These are phyloP conservation scores for Agrilus mali DNA, from an alignment of 2,888 invertebrate species.

Conservation along the genomic window DNA sequence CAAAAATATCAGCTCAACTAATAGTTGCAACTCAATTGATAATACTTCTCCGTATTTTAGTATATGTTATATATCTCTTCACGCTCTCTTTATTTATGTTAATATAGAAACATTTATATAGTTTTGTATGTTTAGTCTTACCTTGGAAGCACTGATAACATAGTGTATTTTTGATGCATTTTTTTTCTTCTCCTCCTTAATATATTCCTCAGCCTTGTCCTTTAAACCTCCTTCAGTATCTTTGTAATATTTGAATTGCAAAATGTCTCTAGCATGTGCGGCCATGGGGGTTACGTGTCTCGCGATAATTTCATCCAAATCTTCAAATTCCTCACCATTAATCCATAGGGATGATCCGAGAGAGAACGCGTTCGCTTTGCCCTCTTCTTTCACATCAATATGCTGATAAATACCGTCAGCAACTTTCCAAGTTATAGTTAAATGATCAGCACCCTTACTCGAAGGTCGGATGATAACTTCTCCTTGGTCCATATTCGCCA, in stretches of 20 bases:
- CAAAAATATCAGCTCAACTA: background rate
- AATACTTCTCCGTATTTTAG: background rate
- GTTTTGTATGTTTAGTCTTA: constrained; percentile 15
- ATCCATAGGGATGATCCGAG: constrained; percentile 83
- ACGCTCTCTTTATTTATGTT: too few relatives aligned
- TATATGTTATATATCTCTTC: too few relatives aligned
- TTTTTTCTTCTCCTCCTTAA: constrained; percentile 81
- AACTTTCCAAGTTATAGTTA: constrained; percentile 99
- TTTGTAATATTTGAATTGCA: constrained; percentile 84
- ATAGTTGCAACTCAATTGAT: background rate
- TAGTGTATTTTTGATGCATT: constrained; percentile 84
- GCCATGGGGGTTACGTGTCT: constrained; percentile 96
- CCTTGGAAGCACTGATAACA: constrained; percentile 68
- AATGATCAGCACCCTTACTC: constrained; percentile 88
- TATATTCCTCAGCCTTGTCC: constrained; percentile 75
- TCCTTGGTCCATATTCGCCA: constrained; percentile 89
- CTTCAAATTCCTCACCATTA: constrained; percentile 89
- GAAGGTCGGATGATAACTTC: constrained; percentile 95
- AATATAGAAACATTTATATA: background rate
- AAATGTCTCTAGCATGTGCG: constrained; percentile 76
- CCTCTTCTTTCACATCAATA: constrained; percentile 90
- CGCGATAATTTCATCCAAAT: constrained; percentile 97
- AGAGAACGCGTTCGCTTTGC: constrained; percentile 93
- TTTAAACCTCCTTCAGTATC: constrained; percentile 64
- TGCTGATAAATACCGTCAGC: constrained; percentile 89